A percentile compares a stretch with the other conserved stretches of the same genome.
Evolutionary conservation across 2,888 invertebrate genomes (phyloP).

Genomic region (Drosophila mettleri): DNA sequence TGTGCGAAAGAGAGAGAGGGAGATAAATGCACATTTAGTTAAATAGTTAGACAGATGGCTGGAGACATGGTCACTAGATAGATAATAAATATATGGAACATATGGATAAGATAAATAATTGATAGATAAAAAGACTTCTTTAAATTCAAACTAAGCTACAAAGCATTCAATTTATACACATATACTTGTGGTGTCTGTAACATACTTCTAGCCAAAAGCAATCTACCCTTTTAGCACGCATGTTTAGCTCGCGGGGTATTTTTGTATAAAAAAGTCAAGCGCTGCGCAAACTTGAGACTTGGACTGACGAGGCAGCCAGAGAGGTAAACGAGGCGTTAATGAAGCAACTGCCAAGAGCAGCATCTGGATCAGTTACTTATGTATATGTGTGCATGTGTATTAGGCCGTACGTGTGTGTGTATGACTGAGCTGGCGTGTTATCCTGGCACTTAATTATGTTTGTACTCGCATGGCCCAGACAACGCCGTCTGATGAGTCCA

Average conservation of each 20-base stretch:
- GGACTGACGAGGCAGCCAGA: constrained; percentile 3
- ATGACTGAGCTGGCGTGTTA: constrained; percentile 44
- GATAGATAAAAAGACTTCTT: not conserved
- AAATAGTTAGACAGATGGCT: not conserved
- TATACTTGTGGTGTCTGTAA: not conserved
- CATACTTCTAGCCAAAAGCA: not conserved
- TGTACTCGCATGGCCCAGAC: constrained; percentile 55
- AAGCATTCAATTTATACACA: not conserved
- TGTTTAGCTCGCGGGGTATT: not conserved
- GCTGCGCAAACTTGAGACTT: constrained; percentile 48
- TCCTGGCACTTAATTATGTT: constrained; percentile 72
- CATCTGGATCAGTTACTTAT: constrained; percentile 21
- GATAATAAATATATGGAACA: not conserved
- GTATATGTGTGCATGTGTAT: not conserved
- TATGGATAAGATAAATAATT: not conserved
- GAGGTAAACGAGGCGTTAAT: constrained; percentile 43
- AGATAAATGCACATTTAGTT: not conserved
- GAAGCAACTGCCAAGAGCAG: constrained; percentile 54
- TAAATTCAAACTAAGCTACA: not conserved
- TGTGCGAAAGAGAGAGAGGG: too few relatives aligned
- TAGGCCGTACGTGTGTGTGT: constrained; percentile 3
- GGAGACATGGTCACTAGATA: not conserved
- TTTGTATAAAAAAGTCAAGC: constrained; percentile 27
- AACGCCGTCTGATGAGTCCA: constrained; percentile 46
- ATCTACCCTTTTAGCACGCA: not conserved